A percentile compares a stretch with the other conserved stretches of the same genome.
phyloP scores from a whole-genome alignment of 2,113 vertebrate genomes.

The Malaclemys terrapin region DNA sequence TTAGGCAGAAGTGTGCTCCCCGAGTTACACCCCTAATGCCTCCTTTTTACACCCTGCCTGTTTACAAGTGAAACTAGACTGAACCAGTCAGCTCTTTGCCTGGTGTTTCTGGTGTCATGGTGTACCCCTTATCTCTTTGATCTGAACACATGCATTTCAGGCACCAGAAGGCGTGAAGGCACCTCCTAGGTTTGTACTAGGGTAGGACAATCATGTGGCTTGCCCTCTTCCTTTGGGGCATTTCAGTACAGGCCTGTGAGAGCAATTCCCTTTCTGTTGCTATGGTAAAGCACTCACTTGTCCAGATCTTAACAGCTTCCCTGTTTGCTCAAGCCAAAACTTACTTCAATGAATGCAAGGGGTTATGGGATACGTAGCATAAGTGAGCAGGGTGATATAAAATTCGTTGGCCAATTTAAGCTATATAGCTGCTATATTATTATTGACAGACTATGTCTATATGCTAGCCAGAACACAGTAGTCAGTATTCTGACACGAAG shows the following conservation, averaged over 20 bases:
- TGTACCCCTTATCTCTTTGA: neutral
- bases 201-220: neutral
- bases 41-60: neutral
- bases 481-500: neutral
- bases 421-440: neutral
- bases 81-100: neutral
- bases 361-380: neutral
- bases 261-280: neutral
- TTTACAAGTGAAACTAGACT: neutral
- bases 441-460: neutral
- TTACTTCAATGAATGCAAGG: neutral
- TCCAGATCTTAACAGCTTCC: neutral
- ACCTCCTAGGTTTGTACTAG: neutral
- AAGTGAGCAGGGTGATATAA: neutral
- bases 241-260: neutral
- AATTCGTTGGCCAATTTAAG: neutral
- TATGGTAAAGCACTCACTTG: neutral
- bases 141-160: neutral
- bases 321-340: neutral
- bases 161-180: neutral
- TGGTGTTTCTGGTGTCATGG: neutral
- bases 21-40: neutral
- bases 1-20: neutral
- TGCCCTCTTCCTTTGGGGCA: neutral
- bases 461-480: neutral